A percentile compares a stretch with the other conserved stretches of the same genome.
Conservation (phyloP, 2,113 vertebrate species). For the Acrocephalus arundinaceus region DNA sequence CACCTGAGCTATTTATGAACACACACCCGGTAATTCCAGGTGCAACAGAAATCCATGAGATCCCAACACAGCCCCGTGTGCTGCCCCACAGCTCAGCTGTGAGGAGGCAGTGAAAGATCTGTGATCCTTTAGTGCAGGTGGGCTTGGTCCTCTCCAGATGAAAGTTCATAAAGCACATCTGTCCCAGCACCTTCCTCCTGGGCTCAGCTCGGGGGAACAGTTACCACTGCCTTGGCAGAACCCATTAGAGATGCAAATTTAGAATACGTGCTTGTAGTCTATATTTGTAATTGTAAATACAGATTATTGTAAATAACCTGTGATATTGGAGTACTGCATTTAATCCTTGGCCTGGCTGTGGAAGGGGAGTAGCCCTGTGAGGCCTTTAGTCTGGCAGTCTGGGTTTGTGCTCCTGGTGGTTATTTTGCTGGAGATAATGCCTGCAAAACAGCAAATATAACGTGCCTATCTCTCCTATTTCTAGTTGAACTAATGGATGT, state of each 20-base stretch:
- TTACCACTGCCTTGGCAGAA: background rate
- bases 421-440: background rate
- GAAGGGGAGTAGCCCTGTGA: background rate
- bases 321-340: background rate
- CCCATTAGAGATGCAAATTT: background rate
- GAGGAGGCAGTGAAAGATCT: background rate
- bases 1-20: background rate
- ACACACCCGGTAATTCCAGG: background rate
- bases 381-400: background rate
- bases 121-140: too few relatives aligned
- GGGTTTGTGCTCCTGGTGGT: background rate
- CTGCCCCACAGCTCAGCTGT: background rate
- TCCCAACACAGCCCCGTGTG: background rate
- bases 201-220: background rate
- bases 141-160: background rate
- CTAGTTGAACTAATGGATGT: background rate
- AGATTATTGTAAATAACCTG: background rate
- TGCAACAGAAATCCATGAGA: fast-evolving
- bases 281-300: background rate
- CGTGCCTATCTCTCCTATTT: background rate
- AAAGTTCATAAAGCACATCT: background rate
- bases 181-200: background rate
- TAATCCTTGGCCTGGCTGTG: background rate
- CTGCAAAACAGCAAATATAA: background rate
- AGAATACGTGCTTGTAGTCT: background rate